Base-by-base conservation (phyloP, 2,113 vertebrate genomes). In the Rattus rattus region DNA sequence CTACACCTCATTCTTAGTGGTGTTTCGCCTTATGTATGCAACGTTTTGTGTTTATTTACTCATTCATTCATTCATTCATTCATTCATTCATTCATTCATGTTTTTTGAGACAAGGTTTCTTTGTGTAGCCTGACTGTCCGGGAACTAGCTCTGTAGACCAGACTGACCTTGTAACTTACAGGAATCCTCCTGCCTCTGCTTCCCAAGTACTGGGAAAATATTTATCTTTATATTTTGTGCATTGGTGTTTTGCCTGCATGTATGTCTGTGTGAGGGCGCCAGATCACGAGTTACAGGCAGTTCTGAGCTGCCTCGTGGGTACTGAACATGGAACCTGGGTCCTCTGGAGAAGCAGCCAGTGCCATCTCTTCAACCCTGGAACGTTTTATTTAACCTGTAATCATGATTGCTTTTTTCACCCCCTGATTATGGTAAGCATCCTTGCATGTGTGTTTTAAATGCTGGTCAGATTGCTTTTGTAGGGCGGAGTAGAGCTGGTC, bases 381-480 rank as follows among this genome's bases (percentile, higher is more conserved):
- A 33, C 59, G 65, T 96, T 96, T 96, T 80, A n/a, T 88, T 65
- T 95, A 77, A 92, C 8, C 3, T 47, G 56, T 63, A 83, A 4
- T 39, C 24, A 84, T 2, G 33, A 4, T 88, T 69, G 49, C 28
- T 17, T 19, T 39, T 39, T 84, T 14, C 79, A 33, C 43, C 1
- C 10, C 28, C 65, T 12, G 7, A 30, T 19, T 59, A 8, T 81
- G 52, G 69, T 94, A 75, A 94, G 79, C 63, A 86, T 90, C 52
- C 63, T 83, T 95, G 12, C 16, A 49, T 76, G 5, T 39, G 3
- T 63, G 69, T 39, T 80, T 92, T 72, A 88, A 90, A 91, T 26
- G 83, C 24, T 92, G 81, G 26, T 73, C 65, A 87, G 7, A 4
- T 77, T 92, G 22, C 91, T 80, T 90, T 96, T 83, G 94, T 80